Evolutionary conservation across 1,140 invertebrate species (phyloP).

Genomic region (Tetramorium simillimum): DNA sequence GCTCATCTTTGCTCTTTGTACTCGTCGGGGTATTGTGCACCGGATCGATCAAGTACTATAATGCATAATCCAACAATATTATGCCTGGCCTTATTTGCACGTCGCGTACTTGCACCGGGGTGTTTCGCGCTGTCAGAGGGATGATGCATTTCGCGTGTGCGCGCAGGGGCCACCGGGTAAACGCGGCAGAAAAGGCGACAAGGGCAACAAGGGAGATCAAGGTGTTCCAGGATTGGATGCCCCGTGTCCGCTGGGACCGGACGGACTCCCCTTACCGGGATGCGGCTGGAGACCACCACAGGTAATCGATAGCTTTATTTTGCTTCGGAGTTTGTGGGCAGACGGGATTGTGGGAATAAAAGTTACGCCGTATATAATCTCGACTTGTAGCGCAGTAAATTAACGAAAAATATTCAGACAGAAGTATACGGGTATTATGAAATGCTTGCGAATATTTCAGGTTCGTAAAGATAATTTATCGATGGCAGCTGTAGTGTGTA

Average conservation of each 20-base stretch:
- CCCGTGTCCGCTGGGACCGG: conserved; percentile 97
- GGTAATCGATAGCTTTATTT: conserved; percentile 84
- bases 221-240: conserved; percentile 98
- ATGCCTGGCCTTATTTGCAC: conserved; percentile 82
- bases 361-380: not conserved
- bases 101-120: conserved; percentile 62
- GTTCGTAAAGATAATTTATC: not conserved
- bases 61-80: conserved; percentile 69
- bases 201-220: conserved; percentile 96
- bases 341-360: conserved; percentile 6
- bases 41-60: conserved; percentile 64
- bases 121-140: conserved; percentile 9
- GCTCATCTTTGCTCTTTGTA: conserved; percentile 62
- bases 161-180: conserved; percentile 94
- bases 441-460: not conserved
- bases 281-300: conserved; percentile 97
- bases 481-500: not conserved
- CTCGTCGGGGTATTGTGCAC: conserved; percentile 71
- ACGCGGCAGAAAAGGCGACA: conserved; percentile 95
- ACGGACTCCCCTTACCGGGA: conserved; percentile 96
- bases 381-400: not conserved
- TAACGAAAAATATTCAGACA: not conserved
- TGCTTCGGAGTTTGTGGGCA: not conserved
- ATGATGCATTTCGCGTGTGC: conserved; percentile 71
- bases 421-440: not conserved